Percentiles rank a stretch among this genome's conserved stretches.
Conservation (phyloP, 1,140 invertebrate species). For the Ctenoplectra terminalis region DNA sequence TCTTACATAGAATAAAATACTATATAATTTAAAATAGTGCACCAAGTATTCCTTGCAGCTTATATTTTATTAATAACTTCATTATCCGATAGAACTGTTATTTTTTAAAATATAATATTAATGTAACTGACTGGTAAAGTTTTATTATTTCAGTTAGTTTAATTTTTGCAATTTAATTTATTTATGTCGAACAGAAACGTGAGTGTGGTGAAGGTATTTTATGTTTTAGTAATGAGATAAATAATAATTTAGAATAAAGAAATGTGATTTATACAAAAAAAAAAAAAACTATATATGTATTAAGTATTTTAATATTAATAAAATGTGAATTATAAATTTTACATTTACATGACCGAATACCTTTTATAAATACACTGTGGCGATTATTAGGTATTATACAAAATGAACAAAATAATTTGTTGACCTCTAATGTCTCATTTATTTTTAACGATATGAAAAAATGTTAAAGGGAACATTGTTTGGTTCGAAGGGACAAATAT, state of each 20-base stretch:
- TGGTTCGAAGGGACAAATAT: no score
- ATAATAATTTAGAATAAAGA: slow-evolving; percentile 6
- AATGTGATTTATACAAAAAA: slow-evolving; percentile 4
- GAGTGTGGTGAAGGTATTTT: background rate
- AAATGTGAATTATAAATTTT: slow-evolving; percentile 23
- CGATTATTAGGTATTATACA: background rate
- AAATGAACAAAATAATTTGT: no score
- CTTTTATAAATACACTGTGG: background rate
- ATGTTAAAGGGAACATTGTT: no score
- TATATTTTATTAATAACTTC: background rate
- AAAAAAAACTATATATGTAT: slow-evolving; percentile 24
- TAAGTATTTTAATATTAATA: slow-evolving; percentile 23
- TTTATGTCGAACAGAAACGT: slow-evolving; percentile 2
- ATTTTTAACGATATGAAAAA: no score
- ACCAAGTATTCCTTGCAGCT: background rate
- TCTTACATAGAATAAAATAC: background rate
- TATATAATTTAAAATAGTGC: background rate
- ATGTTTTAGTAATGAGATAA: background rate
- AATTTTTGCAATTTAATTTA: background rate
- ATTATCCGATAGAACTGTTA: background rate
- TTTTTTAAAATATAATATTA: background rate
- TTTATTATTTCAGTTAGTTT: background rate
- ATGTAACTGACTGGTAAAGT: background rate
- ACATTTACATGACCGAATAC: background rate
- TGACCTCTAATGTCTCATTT: no score